A percentile compares a stretch with the other conserved stretches of the same genome.
phyloP scores from a whole-genome alignment of 2,888 invertebrate genomes.

The Cerastoderma edule region DNA sequence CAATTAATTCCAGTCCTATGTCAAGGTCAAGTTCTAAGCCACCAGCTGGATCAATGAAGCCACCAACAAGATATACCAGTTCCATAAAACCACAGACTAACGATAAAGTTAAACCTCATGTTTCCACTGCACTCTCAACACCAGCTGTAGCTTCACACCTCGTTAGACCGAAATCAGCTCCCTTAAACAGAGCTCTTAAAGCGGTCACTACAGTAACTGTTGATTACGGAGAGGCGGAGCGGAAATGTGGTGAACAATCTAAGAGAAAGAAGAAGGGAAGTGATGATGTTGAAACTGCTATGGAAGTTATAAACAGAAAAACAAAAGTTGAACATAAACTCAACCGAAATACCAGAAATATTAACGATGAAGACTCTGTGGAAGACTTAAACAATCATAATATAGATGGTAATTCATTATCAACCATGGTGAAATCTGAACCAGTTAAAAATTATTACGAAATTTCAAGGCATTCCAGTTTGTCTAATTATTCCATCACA shows the following conservation, averaged over 20 bases:
- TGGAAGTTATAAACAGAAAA: constrained; percentile 56
- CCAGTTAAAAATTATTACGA: constrained; percentile 69
- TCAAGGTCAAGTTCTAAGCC: constrained; percentile 31
- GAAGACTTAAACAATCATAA: not conserved
- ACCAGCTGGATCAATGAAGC: constrained; percentile 44
- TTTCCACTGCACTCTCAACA: not conserved
- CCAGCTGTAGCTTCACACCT: not conserved
- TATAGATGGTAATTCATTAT: constrained; percentile 13
- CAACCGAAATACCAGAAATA: not conserved
- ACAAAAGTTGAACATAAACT: not conserved
- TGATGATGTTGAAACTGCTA: constrained; percentile 69
- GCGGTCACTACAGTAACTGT: constrained; percentile 65
- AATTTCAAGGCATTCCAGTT: constrained; percentile 58
- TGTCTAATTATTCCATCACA: constrained; percentile 34
- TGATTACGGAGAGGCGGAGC: constrained; percentile 63
- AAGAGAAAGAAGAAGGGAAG: constrained; percentile 40
- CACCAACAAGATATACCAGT: not conserved
- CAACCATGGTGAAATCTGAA: constrained; percentile 64
- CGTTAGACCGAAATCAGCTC: constrained; percentile 18
- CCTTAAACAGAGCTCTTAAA: constrained; percentile 56
- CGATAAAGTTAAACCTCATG: constrained; percentile 5
- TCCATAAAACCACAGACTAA: not conserved
- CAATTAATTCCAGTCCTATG: not conserved
- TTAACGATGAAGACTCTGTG: not conserved
- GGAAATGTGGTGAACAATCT: no score